Percentiles rank a stretch among this genome's conserved stretches.
These are phyloP conservation scores for Halcyon badia DNA, from an alignment of 2,797 vertebrate species.

Conservation along the genomic window DNA sequence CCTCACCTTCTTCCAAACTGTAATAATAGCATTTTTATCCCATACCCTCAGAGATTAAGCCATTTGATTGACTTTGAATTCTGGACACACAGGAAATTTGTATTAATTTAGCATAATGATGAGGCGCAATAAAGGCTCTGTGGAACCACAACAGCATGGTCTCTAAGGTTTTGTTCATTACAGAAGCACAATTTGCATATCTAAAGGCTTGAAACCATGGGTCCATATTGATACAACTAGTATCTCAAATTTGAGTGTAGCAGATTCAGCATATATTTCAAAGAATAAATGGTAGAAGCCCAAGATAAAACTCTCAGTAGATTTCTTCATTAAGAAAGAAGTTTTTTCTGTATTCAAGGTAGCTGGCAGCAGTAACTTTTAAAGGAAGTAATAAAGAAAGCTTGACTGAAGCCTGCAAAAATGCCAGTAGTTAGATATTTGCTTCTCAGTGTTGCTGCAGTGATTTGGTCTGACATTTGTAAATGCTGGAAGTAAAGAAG, in stretches of 20 bases:
- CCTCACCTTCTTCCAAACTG: constrained; percentile 49
- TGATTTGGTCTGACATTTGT: not conserved
- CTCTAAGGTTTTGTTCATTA: constrained; percentile 67
- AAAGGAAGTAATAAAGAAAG: constrained; percentile 31
- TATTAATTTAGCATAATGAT: constrained; percentile 77
- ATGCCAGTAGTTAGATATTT: not conserved
- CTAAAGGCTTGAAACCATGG: constrained; percentile 74
- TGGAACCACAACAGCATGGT: constrained; percentile 65
- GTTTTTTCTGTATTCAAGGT: constrained; percentile 64
- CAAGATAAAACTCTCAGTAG: constrained; percentile 77
- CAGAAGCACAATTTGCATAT: constrained; percentile 71
- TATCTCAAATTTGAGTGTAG: constrained; percentile 76
- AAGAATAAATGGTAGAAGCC: constrained; percentile 75
- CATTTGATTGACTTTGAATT: constrained; percentile 75
- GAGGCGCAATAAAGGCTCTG: constrained; percentile 67
- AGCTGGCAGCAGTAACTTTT: constrained; percentile 46
- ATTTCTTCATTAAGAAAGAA: constrained; percentile 70
- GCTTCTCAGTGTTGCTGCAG: not conserved
- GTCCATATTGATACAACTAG: constrained; percentile 74
- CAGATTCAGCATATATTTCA: constrained; percentile 73
- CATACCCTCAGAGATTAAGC: constrained; percentile 64
- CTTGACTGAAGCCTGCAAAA: constrained; percentile 19
- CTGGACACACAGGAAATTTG: constrained; percentile 77
- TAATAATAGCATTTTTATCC: constrained; percentile 65
- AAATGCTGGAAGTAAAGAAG: constrained; percentile 18